These are phyloP conservation scores for Watsonalla binaria DNA, from an alignment of 2,888 invertebrate species.

Conservation along the genomic window DNA sequence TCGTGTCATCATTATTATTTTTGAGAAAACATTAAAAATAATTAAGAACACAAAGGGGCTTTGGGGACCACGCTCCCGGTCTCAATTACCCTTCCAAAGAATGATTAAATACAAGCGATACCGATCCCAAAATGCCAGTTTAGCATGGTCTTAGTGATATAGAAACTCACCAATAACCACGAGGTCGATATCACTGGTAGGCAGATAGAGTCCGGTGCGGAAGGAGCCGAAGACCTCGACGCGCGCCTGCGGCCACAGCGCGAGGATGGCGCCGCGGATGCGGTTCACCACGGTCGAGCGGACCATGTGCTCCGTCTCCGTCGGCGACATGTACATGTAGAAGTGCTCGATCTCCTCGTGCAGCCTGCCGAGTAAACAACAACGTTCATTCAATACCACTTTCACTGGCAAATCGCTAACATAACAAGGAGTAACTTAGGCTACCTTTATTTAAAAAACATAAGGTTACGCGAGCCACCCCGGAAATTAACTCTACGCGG, in stretches of 20 bases:
- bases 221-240: conserved; percentile 99
- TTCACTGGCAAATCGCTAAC: too few relatives aligned
- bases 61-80: too few relatives aligned
- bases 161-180: conserved; percentile 79
- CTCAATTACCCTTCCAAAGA: too few relatives aligned
- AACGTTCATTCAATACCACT: background rate
- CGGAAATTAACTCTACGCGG: too few relatives aligned
- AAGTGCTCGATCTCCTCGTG: conserved; percentile 99
- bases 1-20: too few relatives aligned
- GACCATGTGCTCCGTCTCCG: conserved; percentile 93
- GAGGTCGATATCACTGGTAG: conserved; percentile 90
- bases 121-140: background rate
- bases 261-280: conserved; percentile 91
- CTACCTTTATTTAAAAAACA: too few relatives aligned
- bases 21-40: too few relatives aligned
- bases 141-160: background rate
- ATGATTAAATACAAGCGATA: too few relatives aligned
- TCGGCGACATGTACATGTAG: conserved; percentile 95
- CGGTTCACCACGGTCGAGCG: conserved; percentile 92
- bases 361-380: conserved; percentile 78
- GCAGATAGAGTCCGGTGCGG: conserved; percentile 97
- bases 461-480: too few relatives aligned
- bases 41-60: too few relatives aligned
- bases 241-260: conserved; percentile 95
- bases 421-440: too few relatives aligned